Evolutionary conservation across 2,113 vertebrate genomes (phyloP).

Genomic region (Amphiprion ocellaris): DNA sequence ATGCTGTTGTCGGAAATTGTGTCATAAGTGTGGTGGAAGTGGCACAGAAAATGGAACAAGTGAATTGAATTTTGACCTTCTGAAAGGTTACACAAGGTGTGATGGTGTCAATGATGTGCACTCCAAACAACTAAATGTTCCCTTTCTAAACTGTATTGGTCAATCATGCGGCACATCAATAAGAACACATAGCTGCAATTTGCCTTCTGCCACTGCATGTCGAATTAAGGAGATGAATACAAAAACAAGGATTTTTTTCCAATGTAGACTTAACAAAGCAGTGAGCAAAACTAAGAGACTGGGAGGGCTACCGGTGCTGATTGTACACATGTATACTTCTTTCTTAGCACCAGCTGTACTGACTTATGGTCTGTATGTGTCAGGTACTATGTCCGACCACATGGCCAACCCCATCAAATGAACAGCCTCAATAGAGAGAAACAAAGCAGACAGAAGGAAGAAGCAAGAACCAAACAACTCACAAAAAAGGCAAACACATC

Average conservation of each 20-base stretch:
- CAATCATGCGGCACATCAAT: background rate
- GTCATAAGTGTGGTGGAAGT: conserved; percentile 35
- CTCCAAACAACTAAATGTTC: background rate
- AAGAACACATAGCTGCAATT: background rate
- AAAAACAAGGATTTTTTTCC: background rate
- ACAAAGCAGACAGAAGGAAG: conserved; percentile 46
- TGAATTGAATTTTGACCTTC: conserved; percentile 3
- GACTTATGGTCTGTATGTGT: background rate
- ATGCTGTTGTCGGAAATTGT: conserved; percentile 67
- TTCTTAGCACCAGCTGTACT: background rate
- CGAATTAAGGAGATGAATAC: background rate
- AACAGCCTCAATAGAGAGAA: conserved; percentile 39
- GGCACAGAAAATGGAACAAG: background rate
- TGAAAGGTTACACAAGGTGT: conserved; percentile 1
- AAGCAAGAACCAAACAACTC: conserved; percentile 57
- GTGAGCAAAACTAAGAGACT: background rate
- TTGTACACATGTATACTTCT: conserved; percentile 1
- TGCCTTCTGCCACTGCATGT: background rate
- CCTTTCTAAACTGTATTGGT: background rate
- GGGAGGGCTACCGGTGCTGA: background rate
- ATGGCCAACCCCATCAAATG: conserved; percentile 43
- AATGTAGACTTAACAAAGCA: background rate
- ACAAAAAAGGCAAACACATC: conserved; percentile 71
- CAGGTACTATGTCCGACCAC: conserved; percentile 43
- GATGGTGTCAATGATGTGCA: conserved; percentile 2